Conservation (phyloP, 2,888 invertebrate species). For the Malthinus seriepunctatus region DNA sequence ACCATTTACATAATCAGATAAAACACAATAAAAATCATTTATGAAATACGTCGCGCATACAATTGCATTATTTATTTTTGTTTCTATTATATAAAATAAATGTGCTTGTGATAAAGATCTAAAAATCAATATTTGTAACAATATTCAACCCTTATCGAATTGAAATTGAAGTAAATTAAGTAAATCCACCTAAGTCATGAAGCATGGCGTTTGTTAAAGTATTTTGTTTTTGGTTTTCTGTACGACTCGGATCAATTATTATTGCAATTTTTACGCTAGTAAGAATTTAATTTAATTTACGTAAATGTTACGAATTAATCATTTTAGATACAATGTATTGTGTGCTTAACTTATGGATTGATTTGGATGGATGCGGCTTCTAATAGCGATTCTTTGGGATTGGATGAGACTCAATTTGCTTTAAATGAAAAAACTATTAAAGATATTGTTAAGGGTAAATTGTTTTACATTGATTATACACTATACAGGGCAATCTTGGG, state of each 20-base stretch:
- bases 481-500: too few relatives aligned
- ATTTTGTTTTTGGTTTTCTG: slow-evolving; percentile 27
- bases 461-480: neutral
- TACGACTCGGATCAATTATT: slow-evolving; percentile 20
- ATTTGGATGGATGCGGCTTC: neutral
- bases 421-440: neutral
- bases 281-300: neutral
- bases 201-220: slow-evolving; percentile 12
- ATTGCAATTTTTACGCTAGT: slow-evolving; percentile 17
- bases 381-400: neutral
- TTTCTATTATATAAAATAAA: neutral
- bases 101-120: neutral
- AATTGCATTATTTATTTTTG: neutral
- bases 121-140: neutral
- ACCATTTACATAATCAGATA: too few relatives aligned
- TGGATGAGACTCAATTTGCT: neutral
- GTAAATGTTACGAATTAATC: neutral
- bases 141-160: too few relatives aligned
- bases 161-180: neutral
- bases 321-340: neutral
- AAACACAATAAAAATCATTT: too few relatives aligned
- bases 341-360: neutral
- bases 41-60: too few relatives aligned
- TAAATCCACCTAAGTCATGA: neutral
- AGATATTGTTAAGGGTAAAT: neutral